Evolutionary conservation across 2,113 vertebrate genomes (phyloP), one percentile per base, ranked within the genome.

Genomic region (Australoheros scitulus): DNA sequence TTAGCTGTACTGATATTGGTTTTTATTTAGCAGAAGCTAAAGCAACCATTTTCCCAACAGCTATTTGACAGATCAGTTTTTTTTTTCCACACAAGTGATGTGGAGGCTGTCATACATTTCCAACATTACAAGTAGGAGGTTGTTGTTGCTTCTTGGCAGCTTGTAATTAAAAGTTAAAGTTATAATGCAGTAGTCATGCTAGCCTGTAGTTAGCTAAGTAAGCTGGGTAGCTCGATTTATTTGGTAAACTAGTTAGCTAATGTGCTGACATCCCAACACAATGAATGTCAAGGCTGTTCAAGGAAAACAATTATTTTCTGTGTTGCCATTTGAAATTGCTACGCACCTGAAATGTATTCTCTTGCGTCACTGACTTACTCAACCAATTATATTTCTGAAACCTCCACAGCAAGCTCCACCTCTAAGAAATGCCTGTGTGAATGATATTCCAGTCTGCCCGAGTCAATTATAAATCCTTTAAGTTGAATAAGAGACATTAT

Each of bases 401-500:
- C 7, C 61, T 80, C 22, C 29, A 52, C 11, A 22, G 56, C 52
- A 50, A 68, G 55, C 83, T 78, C 65, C 11, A 1, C 22, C 26
- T 59, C 36, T 74, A 1, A 74, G 75, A 64, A 72, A 80, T 36
- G 26, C 43, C 24, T 29, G 43, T 32, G 65, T 32, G 24, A 20
- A 32, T 86, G 38, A 61, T 52, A 41, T 22, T 65, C 17, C 34
- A 81, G n/a, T 60, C 38, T 84, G 75, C 36, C 61, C 4, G 10
- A 65, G 52, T 43, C 57, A 24, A 65, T 9, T 5, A 63, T 22
- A 34, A 56, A 11, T 50, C 3, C 6, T 22, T 3, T 41, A 22
- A 74, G n/a, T 76, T 65, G 38, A 55, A 63, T 76, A 6, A 64
- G 6, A 65, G 0, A 63, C 11, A 34, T 2, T 72, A n/a, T 64